phyloP scores from a whole-genome alignment of 2,888 invertebrate genomes.

The Sipha maydis region DNA sequence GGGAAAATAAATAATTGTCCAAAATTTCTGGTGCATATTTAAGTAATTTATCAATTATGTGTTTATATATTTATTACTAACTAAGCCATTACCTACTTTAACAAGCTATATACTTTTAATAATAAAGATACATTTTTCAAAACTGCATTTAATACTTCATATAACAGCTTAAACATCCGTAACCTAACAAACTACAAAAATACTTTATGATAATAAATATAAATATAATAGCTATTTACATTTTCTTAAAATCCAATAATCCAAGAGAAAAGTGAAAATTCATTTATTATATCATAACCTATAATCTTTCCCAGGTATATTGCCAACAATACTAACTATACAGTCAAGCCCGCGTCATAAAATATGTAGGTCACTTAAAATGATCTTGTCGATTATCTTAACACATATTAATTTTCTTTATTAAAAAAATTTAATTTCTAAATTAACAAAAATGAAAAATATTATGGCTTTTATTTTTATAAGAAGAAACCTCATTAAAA shows the following conservation, averaged over 20 bases:
- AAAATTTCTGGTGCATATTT: too few species aligned
- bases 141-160: neutral
- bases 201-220: too few species aligned
- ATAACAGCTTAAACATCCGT: neutral
- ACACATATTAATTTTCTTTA: constrained; percentile 31
- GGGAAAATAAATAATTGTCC: neutral
- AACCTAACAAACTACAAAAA: neutral
- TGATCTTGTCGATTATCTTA: neutral
- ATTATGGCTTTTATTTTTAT: neutral
- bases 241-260: constrained; percentile 2
- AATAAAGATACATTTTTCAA: neutral
- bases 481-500: constrained; percentile 3
- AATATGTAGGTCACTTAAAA: constrained; percentile 46
- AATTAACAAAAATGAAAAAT: constrained; percentile 36
- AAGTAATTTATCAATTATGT: neutral
- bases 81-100: neutral
- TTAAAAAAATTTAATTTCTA: constrained; percentile 34
- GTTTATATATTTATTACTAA: neutral
- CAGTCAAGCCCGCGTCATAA: constrained; percentile 26
- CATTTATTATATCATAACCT: neutral
- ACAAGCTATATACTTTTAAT: neutral
- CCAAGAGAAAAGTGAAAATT: neutral
- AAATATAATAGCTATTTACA: neutral
- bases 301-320: neutral
- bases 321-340: neutral